Evolutionary conservation across 1,140 invertebrate genomes (phyloP), one percentile per base, ranked within the genome.

Genomic region (Drosophila sechellia): DNA sequence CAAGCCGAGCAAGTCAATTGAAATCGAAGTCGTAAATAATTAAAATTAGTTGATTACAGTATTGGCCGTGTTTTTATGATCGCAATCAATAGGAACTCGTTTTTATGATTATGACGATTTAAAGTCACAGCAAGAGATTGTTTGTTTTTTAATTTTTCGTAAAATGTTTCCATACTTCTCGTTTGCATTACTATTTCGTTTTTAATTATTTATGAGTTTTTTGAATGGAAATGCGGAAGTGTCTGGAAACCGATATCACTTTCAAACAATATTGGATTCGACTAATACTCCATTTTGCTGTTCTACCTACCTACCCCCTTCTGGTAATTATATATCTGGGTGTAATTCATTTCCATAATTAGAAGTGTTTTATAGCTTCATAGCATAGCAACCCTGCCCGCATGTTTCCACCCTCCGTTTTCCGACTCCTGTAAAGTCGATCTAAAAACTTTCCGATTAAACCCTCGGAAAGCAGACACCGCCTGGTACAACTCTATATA

Each of bases 341-440:
- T 60, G 25, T 27, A 55, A 60, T 55, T 60, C 46, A 39, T 55
- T 60, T 55, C 48, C 49, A 55, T 60, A 53, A 53, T 27, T 12
- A 8, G 20, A 10, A 43, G 15, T 46, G 27, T 57, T 46, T 46
- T 42, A 12, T 39, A 39, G 13, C 43, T 11, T 25, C 34, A 37
- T 56, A 34, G 10, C 34, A 37, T 56, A 34, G 10, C 37, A 48
- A 65, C 57, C 61, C 61, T 56, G 25, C 27, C 37, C 43, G 17
- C 12, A 68, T 71, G 37, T 59, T 70, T 71, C 37, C 37, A 60
- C 57, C 63, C 63, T 71, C 6, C 20, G 35, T 45, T 65, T 59
- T 45, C 20, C 27, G 22, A 34, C 46, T 43, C 17, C 37, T 49
- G 64, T 58, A 45, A 43, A 34, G 45, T 46, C 39, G 69, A 39